phyloP scores from a whole-genome alignment of 2,888 invertebrate genomes.

The Colletes collaris region DNA sequence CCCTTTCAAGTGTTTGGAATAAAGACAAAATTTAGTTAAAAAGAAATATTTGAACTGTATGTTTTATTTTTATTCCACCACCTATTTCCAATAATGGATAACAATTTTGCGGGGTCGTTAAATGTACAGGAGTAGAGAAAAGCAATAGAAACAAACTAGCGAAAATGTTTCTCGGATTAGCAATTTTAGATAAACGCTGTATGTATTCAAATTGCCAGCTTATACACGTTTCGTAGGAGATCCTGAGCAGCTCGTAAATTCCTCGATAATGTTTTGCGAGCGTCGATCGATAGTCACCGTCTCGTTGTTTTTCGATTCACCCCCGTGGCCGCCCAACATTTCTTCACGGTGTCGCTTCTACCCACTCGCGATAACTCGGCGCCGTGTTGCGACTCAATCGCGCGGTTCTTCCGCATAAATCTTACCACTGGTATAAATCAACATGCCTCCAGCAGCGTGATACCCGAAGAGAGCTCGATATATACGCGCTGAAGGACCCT shows the following conservation, averaged over 20 bases:
- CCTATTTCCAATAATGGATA: no score
- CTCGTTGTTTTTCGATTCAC: slow-evolving; percentile 52
- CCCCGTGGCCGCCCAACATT: slow-evolving; percentile 40
- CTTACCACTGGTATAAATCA: slow-evolving; percentile 81
- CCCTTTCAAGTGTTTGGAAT: no score
- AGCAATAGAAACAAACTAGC: background rate
- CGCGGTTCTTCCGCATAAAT: slow-evolving; percentile 82
- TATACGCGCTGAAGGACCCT: slow-evolving; percentile 74
- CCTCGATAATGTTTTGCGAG: slow-evolving; percentile 51
- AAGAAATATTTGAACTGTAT: no score
- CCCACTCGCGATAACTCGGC: slow-evolving; percentile 83
- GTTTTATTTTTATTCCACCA: no score
- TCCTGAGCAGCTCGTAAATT: slow-evolving; percentile 45
- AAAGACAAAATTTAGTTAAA: no score
- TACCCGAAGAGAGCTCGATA: slow-evolving; percentile 78
- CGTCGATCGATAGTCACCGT: slow-evolving; percentile 62
- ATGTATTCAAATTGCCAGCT: background rate
- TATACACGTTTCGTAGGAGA: background rate
- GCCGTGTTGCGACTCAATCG: slow-evolving; percentile 83
- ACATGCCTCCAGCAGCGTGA: slow-evolving; percentile 81
- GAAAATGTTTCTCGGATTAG: background rate
- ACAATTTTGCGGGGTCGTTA: background rate
- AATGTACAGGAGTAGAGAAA: no score
- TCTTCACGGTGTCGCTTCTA: slow-evolving; percentile 75
- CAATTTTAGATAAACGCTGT: background rate